These are phyloP conservation scores for Gymnocheta viridis DNA, from an alignment of 2,888 invertebrate genomes.

Conservation along the genomic window DNA sequence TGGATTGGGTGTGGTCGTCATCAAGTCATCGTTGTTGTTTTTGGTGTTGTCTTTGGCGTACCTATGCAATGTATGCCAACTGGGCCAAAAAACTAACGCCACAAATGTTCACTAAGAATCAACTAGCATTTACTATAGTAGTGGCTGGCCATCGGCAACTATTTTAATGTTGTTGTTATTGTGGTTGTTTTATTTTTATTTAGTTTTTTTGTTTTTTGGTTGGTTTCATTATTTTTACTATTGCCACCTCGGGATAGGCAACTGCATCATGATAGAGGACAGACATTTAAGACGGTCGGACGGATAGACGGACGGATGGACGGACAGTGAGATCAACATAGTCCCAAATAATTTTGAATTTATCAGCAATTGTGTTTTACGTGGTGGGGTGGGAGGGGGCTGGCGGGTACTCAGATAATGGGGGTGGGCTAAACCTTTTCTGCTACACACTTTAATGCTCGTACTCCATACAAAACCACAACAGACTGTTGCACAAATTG, in stretches of 20 bases:
- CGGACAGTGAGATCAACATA: slow-evolving; percentile 46
- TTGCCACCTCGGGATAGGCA: slow-evolving; percentile 66
- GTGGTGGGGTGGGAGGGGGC: neutral
- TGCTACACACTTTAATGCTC: slow-evolving; percentile 61
- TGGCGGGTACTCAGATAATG: slow-evolving; percentile 15
- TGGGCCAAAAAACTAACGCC: slow-evolving; percentile 68
- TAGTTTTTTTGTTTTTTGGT: neutral
- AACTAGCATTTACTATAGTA: slow-evolving; percentile 66
- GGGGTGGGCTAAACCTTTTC: slow-evolving; percentile 64
- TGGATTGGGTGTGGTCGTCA: slow-evolving; percentile 71
- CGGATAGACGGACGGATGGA: slow-evolving; percentile 13
- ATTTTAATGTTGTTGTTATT: slow-evolving; percentile 40
- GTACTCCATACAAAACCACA: slow-evolving; percentile 37
- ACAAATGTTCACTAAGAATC: slow-evolving; percentile 64
- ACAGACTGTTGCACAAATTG: slow-evolving; percentile 69
- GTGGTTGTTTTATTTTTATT: slow-evolving; percentile 7
- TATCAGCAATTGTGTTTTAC: slow-evolving; percentile 23
- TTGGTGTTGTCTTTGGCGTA: slow-evolving; percentile 69
- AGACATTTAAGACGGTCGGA: no score
- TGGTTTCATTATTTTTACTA: slow-evolving; percentile 48
- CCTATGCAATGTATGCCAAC: slow-evolving; percentile 69
- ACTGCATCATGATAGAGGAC: slow-evolving; percentile 51
- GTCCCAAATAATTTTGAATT: slow-evolving; percentile 56
- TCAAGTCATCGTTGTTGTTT: slow-evolving; percentile 67
- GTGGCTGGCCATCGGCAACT: slow-evolving; percentile 68